Conservation (phyloP, 1,140 invertebrate genomes). For the Hyposmocoma kahamanoa region DNA sequence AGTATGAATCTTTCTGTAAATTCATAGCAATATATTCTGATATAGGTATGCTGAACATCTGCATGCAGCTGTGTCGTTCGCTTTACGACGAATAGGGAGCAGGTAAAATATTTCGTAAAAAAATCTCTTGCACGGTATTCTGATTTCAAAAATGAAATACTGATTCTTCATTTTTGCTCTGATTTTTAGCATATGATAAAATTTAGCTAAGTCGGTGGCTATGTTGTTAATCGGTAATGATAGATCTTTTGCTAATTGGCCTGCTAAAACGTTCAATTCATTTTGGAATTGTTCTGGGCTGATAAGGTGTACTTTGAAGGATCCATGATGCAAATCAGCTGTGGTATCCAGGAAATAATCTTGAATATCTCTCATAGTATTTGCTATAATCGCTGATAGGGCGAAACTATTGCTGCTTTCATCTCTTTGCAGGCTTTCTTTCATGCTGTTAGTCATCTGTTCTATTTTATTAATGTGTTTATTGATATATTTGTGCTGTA, state of each 20-base stretch:
- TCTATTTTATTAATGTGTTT: background rate
- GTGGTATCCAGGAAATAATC: background rate
- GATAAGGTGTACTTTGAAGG: constrained; percentile 5
- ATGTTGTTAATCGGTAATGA: constrained; percentile 1
- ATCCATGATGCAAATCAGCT: background rate
- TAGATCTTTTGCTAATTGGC: constrained; percentile 1
- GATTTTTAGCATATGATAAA: constrained; percentile 4
- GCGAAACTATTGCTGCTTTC: background rate
- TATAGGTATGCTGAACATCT: background rate
- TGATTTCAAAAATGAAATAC: constrained; percentile 9
- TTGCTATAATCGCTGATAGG: constrained; percentile 6
- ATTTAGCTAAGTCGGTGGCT: background rate
- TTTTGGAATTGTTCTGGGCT: constrained; percentile 1
- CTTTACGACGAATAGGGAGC: background rate
- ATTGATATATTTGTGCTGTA: constrained; percentile 4
- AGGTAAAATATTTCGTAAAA: background rate
- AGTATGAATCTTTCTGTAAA: constrained; percentile 4
- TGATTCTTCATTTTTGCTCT: constrained; percentile 3
- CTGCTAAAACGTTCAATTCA: constrained; percentile 6
- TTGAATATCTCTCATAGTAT: background rate
- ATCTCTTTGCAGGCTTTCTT: background rate
- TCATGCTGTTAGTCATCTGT: background rate
- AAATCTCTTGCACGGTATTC: constrained; percentile 1
- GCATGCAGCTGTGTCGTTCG: no score
- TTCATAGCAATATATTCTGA: constrained; percentile 6